These are phyloP conservation scores for Poeciliopsis paucimaculata DNA, from an alignment of 2,797 vertebrate species.

Conservation along the genomic window DNA sequence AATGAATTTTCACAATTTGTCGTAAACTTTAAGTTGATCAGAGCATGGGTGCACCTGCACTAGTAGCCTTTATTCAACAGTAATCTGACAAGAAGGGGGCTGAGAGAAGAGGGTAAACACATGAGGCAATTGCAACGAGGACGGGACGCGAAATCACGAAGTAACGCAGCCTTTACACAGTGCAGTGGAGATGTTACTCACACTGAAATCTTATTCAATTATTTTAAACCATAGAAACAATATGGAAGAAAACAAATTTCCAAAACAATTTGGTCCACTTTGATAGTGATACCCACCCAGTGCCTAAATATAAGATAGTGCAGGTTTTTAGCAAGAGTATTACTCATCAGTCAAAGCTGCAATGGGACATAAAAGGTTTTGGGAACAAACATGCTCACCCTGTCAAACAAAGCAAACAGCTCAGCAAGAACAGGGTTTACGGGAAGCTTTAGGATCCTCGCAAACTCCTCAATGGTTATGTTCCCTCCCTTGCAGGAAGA, in stretches of 20 bases:
- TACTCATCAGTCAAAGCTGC: not conserved
- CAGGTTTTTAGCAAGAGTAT: not conserved
- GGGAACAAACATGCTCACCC: conserved; percentile 80
- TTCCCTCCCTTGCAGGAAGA: conserved; percentile 89
- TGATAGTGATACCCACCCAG: not conserved
- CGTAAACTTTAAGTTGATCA: not conserved
- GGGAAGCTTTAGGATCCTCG: conserved; percentile 90
- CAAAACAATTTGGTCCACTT: not conserved
- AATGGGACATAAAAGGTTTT: not conserved
- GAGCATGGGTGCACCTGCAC: no score
- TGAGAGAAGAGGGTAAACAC: no score
- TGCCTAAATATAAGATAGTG: not conserved
- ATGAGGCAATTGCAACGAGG: no score
- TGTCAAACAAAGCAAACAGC: conserved; percentile 94
- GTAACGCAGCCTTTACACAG: not conserved
- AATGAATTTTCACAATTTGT: no score
- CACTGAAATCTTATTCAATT: not conserved
- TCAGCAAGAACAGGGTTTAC: conserved; percentile 86
- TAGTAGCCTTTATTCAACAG: no score
- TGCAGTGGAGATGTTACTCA: not conserved
- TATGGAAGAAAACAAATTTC: not conserved
- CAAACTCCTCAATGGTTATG: conserved; percentile 93
- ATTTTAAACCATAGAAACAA: not conserved
- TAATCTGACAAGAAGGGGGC: no score
- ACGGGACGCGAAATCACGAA: not conserved